These are phyloP conservation scores for Blennius ocellaris DNA, from an alignment of 2,113 vertebrate genomes.

Conservation along the genomic window DNA sequence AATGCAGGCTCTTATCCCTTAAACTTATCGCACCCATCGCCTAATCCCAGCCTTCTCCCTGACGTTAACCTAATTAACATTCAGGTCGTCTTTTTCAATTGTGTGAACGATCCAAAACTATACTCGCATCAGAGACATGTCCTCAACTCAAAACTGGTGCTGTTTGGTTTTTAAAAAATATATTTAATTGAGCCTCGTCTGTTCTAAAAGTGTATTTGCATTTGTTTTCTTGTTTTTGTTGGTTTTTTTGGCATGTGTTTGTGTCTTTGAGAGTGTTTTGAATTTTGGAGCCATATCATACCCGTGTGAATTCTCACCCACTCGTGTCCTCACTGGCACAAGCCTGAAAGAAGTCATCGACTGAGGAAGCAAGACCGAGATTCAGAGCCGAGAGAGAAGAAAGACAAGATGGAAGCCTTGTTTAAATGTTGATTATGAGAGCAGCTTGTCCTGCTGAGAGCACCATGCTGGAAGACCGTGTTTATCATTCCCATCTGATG, in stretches of 20 bases:
- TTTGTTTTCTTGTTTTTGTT: background rate
- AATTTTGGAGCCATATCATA: constrained; percentile 36
- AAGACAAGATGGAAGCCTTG: constrained; percentile 28
- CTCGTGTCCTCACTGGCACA: constrained; percentile 47
- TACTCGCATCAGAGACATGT: no score
- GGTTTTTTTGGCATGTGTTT: background rate
- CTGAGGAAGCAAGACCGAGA: constrained; percentile 37
- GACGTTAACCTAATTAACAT: no score
- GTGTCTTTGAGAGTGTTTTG: constrained; percentile 23
- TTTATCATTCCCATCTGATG: constrained; percentile 10
- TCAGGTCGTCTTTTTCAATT: no score
- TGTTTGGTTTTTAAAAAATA: constrained; percentile 7
- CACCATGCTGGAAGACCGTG: background rate
- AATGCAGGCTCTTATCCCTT: background rate
- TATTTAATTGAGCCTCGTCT: constrained; percentile 17
- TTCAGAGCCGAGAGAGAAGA: constrained; percentile 17
- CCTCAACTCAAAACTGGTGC: background rate
- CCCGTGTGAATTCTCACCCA: constrained; percentile 33
- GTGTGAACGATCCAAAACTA: no score
- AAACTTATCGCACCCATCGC: background rate
- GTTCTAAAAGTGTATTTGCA: constrained; percentile 12
- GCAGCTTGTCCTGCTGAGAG: constrained; percentile 32
- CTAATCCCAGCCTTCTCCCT: no score
- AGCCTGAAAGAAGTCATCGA: constrained; percentile 55
- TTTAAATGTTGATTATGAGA: constrained; percentile 64